Evolutionary conservation across 2,888 invertebrate genomes (phyloP).

Genomic region (Apotomis capreana): DNA sequence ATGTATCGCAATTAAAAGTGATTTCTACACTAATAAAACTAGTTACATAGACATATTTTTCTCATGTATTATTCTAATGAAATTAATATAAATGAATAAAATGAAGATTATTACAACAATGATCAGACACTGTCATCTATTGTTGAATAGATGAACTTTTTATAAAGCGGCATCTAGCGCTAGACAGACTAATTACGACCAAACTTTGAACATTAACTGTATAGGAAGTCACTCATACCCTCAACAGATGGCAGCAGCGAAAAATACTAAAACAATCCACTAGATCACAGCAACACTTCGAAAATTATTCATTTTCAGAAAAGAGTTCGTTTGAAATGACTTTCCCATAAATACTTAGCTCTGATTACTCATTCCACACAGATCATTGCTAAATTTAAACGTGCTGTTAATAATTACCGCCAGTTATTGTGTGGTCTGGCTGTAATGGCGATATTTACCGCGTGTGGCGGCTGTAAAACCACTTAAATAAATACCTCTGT

Average conservation of each 20-base stretch:
- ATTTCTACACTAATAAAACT: too few relatives aligned
- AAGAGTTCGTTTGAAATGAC: not conserved
- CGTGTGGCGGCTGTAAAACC: conserved; percentile 66
- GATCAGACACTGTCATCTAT: conserved; percentile 44
- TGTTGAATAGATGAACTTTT: conserved; percentile 44
- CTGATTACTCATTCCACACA: conserved; percentile 7
- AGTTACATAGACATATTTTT: too few relatives aligned
- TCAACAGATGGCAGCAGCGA: conserved; percentile 18
- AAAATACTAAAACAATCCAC: too few relatives aligned
- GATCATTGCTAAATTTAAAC: conserved; percentile 19
- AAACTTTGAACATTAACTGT: not conserved
- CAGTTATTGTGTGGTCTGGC: conserved; percentile 40
- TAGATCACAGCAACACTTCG: too few relatives aligned
- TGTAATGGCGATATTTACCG: conserved; percentile 48
- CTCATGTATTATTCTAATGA: too few relatives aligned
- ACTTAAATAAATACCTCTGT: conserved; percentile 77
- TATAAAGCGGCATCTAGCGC: conserved; percentile 1
- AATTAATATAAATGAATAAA: too few relatives aligned
- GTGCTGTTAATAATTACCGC: conserved; percentile 17
- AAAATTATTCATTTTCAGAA: too few relatives aligned
- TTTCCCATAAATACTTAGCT: conserved; percentile 3
- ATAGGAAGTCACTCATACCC: not conserved
- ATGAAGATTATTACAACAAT: not conserved
- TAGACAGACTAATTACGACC: not conserved
- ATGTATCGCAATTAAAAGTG: too few relatives aligned